These are phyloP conservation scores for Callorhinus ursinus DNA, from an alignment of 2,113 vertebrate species.

Conservation along the genomic window DNA sequence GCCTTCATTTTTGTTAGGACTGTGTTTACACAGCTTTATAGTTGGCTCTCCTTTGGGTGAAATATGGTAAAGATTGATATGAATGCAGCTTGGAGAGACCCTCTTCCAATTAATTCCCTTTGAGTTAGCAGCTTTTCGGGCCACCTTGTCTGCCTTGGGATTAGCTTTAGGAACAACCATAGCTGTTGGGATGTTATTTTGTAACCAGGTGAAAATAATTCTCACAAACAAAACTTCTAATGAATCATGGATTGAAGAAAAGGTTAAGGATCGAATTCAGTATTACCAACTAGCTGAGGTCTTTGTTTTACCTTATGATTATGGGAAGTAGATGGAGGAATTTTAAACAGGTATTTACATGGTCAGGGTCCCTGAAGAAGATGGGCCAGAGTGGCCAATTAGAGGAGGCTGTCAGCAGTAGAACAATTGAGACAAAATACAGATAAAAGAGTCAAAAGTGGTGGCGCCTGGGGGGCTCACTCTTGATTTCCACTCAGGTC, in stretches of 20 bases:
- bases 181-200: constrained; percentile 97
- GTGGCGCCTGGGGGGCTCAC: background rate
- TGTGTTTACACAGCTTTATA: constrained; percentile 98
- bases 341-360: constrained; percentile 97
- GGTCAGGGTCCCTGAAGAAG: constrained; percentile 94
- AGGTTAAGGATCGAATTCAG: constrained; percentile 99
- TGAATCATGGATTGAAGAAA: constrained; percentile 97
- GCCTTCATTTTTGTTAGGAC: constrained; percentile 98
- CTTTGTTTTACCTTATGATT: constrained; percentile 96
- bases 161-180: constrained; percentile 97
- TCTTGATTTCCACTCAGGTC: background rate
- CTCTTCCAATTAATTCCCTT: constrained; percentile 93
- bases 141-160: constrained; percentile 97
- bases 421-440: constrained; percentile 99
- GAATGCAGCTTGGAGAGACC: constrained; percentile 91
- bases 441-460: constrained; percentile 94
- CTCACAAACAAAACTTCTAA: constrained; percentile 98
- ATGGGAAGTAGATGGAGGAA: constrained; percentile 95
- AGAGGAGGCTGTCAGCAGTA: constrained; percentile 93
- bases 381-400: constrained; percentile 93
- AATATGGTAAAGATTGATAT: constrained; percentile 98
- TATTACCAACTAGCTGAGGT: constrained; percentile 97
- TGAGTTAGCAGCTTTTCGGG: constrained; percentile 95
- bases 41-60: constrained; percentile 98
- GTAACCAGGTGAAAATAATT: constrained; percentile 98